A percentile compares a stretch with the other conserved stretches of the same genome.
Conservation (phyloP, 2,113 vertebrate genomes). For the Mohoua ochrocephala region DNA sequence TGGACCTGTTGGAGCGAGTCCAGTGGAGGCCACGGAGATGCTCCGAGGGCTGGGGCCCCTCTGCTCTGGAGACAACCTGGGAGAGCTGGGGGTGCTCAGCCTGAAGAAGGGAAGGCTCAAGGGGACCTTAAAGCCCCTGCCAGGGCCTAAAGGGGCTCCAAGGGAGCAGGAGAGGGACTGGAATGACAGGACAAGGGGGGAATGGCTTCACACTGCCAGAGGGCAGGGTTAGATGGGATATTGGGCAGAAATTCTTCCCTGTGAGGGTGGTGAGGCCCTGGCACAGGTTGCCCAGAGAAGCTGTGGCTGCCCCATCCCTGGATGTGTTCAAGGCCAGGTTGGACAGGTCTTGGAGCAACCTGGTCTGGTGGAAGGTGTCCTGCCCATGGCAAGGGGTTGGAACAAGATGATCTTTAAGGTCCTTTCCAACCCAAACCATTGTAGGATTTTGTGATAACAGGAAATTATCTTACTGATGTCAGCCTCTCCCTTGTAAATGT, state of each 20-base stretch:
- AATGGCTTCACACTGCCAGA: not conserved
- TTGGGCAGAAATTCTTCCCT: not conserved
- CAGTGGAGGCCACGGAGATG: not conserved
- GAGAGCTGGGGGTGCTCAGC: not conserved
- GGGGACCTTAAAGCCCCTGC: not conserved
- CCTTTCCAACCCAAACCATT: not conserved
- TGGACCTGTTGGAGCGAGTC: not conserved
- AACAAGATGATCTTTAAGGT: not conserved
- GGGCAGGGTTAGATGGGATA: not conserved
- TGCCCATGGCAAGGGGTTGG: not conserved
- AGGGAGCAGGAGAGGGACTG: not conserved
- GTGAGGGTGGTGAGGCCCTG: not conserved
- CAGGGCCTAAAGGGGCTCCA: not conserved
- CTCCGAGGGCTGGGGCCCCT: fast-evolving
- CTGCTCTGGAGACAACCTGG: not conserved
- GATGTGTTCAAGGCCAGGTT: not conserved
- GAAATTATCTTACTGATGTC: not conserved
- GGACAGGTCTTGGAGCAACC: not conserved
- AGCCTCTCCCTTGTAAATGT: not conserved
- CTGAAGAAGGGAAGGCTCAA: not conserved
- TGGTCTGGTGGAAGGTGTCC: not conserved
- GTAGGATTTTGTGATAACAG: not conserved
- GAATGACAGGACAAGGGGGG: not conserved
- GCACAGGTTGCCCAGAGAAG: not conserved
- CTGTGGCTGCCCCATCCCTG: not conserved